Base-by-base conservation (phyloP, 2,113 vertebrate genomes). In the Pipa parva region DNA sequence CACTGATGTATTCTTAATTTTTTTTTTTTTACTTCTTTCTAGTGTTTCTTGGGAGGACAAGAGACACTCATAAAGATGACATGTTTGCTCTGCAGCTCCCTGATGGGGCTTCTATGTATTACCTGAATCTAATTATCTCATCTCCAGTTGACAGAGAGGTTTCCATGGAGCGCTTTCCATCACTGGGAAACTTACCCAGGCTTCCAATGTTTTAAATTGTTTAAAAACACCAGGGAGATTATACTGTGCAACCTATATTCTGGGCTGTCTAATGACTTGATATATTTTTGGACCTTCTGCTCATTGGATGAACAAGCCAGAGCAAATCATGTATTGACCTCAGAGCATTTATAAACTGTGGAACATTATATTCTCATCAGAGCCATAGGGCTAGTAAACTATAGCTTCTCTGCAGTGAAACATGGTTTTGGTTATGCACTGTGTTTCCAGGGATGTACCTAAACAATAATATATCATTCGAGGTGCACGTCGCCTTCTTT, bases 251-350 rank as follows among this genome's bases (percentile, higher is more conserved):
- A 71, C 68, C 67, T 54, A 60, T 73, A 73, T 63, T 74, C 71
- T 42, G 82, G 82, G 81, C 85, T 92, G 90, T 88, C 85, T 84
- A 81, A 83, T 74, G 81, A 79, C 80, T 82, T 92, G 89, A 93
- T 93, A 85, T 89, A 91, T 92, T 91, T 90, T 88, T 80, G 87
- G 85, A 90, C 86, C 85, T 85, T 77, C 76, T 84, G 86, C 86
- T 90, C 83, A 88, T 87, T 89, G 86, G 81, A 90, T 87, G 89
- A 83, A 88, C 90, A 91, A 84, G 89, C 85, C 79, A 87, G 89
- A 92, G 92, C 91, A 95, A 95, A 95, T 95, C 90, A 92, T 92
- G 83, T 89, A 88, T 88, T 93, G 94, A 97, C 93, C 93, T 91
- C 84, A 87, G 85, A 95, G 91, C 92, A 92, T 93, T 95, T 93